A percentile compares a stretch with the other conserved stretches of the same genome.
Conservation (phyloP, 2,797 vertebrate species). For the Gallinago nigripennis region DNA sequence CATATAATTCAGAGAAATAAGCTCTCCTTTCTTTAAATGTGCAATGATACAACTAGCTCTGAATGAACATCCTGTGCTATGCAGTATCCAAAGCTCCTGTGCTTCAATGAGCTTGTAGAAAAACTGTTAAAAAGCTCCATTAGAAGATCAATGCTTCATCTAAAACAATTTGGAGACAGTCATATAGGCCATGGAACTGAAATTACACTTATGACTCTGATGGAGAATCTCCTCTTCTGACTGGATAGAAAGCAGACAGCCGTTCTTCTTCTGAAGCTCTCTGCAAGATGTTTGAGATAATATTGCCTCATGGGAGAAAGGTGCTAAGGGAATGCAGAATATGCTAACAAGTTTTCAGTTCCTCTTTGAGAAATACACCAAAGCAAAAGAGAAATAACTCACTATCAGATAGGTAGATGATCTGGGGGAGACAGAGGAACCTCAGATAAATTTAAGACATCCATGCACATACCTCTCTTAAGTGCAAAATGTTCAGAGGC, state of each 20-base stretch:
- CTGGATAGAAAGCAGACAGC: not conserved
- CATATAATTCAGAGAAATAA: slow-evolving; percentile 10
- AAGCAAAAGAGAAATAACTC: not conserved
- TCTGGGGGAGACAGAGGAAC: not conserved
- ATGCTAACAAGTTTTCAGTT: not conserved
- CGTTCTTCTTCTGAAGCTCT: not conserved
- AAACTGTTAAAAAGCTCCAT: not conserved
- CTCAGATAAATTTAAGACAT: not conserved
- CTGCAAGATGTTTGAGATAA: not conserved
- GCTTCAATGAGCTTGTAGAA: not conserved
- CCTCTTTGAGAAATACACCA: not conserved
- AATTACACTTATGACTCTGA: slow-evolving; percentile 14
- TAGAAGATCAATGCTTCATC: not conserved
- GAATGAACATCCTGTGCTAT: not conserved
- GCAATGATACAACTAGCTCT: not conserved
- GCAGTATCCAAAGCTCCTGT: not conserved
- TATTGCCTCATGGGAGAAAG: not conserved
- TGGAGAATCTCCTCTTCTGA: not conserved
- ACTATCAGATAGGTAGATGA: not conserved
- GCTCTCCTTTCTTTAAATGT: slow-evolving; percentile 8
- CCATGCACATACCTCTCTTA: not conserved
- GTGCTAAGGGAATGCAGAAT: not conserved
- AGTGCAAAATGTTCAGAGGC: not conserved
- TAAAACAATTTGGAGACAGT: slow-evolving; percentile 8
- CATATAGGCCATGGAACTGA: not conserved